Conservation (phyloP, 64 coral and sea anemone species). For the Orbicella faveolata region DNA sequence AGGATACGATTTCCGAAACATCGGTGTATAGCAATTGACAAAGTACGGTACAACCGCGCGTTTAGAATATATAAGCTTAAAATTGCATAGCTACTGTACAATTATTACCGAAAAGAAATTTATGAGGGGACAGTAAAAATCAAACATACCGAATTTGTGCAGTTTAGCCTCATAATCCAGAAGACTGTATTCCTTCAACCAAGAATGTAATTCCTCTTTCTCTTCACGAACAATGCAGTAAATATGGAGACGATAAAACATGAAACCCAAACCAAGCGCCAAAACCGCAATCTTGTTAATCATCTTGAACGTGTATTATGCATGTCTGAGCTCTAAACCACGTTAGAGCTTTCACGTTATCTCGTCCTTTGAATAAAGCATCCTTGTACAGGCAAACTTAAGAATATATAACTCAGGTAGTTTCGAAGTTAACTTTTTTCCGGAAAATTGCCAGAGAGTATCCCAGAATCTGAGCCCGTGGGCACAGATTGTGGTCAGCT, state of each 20-base stretch:
- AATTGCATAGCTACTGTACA: no score
- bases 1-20: background rate
- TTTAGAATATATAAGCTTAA: no score
- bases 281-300: constrained; percentile 23
- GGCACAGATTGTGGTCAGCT: constrained; percentile 24
- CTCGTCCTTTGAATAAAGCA: background rate
- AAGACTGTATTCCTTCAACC: constrained; percentile 42
- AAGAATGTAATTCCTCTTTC: constrained; percentile 29
- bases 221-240: constrained; percentile 16
- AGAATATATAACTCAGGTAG: background rate
- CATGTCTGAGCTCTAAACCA: background rate
- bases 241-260: constrained; percentile 48
- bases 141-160: constrained; percentile 51
- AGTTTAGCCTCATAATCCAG: constrained; percentile 42
- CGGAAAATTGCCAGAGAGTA: background rate
- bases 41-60: background rate
- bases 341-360: background rate
- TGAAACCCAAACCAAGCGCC: constrained; percentile 17
- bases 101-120: no score
- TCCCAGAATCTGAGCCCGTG: background rate
- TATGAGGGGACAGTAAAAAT: no score
- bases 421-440: background rate
- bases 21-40: background rate
- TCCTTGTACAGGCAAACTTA: background rate
- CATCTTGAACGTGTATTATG: constrained; percentile 1